Conservation (phyloP, 1,140 invertebrate genomes). For the Atta colombica region DNA sequence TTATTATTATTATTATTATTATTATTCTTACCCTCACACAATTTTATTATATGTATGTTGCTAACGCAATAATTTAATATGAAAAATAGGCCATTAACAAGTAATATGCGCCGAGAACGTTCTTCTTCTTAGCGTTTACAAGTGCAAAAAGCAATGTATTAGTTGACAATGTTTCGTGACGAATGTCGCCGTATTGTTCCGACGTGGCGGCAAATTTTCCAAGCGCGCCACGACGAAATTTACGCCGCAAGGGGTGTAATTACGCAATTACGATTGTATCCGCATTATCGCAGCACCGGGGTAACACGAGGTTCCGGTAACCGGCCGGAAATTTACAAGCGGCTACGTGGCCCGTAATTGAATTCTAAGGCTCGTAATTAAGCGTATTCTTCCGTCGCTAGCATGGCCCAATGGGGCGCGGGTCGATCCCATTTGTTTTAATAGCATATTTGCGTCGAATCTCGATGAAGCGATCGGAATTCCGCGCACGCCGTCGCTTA, state of each 20-base stretch:
- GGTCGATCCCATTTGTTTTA: slow-evolving; percentile 65
- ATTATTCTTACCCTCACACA: no score
- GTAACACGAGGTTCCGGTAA: slow-evolving; percentile 27
- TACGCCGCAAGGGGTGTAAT: slow-evolving; percentile 41
- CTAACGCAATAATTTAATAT: background rate
- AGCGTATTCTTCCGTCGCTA: slow-evolving; percentile 59
- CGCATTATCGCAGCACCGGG: slow-evolving; percentile 30
- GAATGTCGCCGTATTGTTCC: slow-evolving; percentile 53
- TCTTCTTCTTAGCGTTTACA: slow-evolving; percentile 20
- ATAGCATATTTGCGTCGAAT: slow-evolving; percentile 65
- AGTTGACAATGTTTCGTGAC: slow-evolving; percentile 44
- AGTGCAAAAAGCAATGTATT: slow-evolving; percentile 10
- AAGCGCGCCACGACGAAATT: slow-evolving; percentile 47
- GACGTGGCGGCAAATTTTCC: slow-evolving; percentile 25
- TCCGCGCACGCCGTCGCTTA: slow-evolving; percentile 58
- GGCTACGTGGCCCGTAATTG: slow-evolving; percentile 61
- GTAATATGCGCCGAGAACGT: no score
- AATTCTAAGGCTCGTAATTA: slow-evolving; percentile 65
- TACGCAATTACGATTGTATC: slow-evolving; percentile 62
- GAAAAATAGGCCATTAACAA: background rate
- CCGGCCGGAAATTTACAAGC: slow-evolving; percentile 62
- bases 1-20: no score
- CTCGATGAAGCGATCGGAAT: slow-evolving; percentile 60
- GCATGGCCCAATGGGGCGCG: background rate
- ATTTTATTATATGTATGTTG: background rate